phyloP scores from a whole-genome alignment of 1,140 invertebrate species.

The Drosophila nasuta region DNA sequence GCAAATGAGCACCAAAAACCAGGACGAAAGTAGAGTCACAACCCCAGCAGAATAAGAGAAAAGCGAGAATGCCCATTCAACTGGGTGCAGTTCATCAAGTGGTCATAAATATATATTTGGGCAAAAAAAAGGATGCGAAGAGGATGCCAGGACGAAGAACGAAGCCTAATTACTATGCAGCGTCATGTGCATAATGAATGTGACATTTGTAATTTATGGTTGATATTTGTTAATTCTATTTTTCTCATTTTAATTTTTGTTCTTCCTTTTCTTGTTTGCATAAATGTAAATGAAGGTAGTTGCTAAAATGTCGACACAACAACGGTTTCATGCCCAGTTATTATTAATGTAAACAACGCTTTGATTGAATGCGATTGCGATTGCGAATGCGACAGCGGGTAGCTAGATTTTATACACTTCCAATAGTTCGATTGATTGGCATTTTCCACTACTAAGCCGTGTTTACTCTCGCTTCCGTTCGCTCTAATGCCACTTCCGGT shows the following conservation, averaged over 20 bases:
- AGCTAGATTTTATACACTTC: neutral
- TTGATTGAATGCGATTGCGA: constrained; percentile 29
- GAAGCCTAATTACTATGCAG: constrained; percentile 78
- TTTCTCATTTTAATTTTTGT: constrained; percentile 2
- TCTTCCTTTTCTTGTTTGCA: constrained; percentile 30
- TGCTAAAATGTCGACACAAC: constrained; percentile 75
- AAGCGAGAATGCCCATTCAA: neutral
- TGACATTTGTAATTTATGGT: constrained; percentile 81
- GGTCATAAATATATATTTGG: constrained; percentile 77
- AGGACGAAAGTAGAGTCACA: constrained; percentile 67
- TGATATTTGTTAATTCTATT: constrained; percentile 72
- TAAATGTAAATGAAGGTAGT: constrained; percentile 61
- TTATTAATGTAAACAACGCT: constrained; percentile 65
- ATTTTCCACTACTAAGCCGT: constrained; percentile 39
- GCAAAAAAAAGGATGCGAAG: constrained; percentile 20
- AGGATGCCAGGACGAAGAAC: constrained; percentile 19
- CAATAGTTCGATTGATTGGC: constrained; percentile 43
- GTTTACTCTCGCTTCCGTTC: constrained; percentile 22
- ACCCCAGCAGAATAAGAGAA: constrained; percentile 39
- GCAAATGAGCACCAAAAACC: constrained; percentile 71
- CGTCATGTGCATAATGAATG: constrained; percentile 81
- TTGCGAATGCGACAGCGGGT: neutral
- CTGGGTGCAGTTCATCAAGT: constrained; percentile 78
- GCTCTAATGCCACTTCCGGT: constrained; percentile 66
- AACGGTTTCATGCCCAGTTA: constrained; percentile 80